Conservation (phyloP, 2,113 vertebrate species). For the Petaurus breviceps region DNA sequence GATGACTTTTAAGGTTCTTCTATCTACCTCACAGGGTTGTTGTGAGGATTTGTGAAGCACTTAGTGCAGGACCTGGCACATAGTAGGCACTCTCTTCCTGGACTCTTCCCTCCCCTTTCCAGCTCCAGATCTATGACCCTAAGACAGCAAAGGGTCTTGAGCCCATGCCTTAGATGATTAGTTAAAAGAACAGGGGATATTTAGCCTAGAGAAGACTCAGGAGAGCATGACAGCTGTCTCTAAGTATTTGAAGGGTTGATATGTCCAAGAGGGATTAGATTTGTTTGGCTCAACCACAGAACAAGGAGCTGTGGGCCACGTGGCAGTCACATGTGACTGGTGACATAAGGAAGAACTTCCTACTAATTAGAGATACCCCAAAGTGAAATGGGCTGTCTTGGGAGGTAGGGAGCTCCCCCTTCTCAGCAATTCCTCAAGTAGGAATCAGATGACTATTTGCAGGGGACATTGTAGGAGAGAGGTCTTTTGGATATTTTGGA, state of each 20-base stretch:
- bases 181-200: neutral
- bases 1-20: neutral
- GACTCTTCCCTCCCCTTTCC: neutral
- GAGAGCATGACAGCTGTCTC: neutral
- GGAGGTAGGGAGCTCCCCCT: neutral
- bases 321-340: neutral
- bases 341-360: neutral
- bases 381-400: neutral
- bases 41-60: neutral
- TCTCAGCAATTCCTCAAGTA: neutral
- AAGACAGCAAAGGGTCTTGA: neutral
- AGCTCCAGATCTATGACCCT: neutral
- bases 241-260: neutral
- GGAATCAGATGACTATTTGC: neutral
- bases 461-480: neutral
- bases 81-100: neutral
- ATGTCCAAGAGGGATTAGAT: neutral
- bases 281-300: neutral
- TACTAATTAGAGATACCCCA: neutral
- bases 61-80: neutral
- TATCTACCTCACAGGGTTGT: neutral
- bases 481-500: neutral
- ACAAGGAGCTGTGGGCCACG: neutral
- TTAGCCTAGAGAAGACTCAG: neutral
- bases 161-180: neutral